Percentiles rank a stretch among this genome's conserved stretches.
Evolutionary conservation across 2,888 invertebrate species (phyloP).

Genomic region (Metopia argyrocephala): DNA sequence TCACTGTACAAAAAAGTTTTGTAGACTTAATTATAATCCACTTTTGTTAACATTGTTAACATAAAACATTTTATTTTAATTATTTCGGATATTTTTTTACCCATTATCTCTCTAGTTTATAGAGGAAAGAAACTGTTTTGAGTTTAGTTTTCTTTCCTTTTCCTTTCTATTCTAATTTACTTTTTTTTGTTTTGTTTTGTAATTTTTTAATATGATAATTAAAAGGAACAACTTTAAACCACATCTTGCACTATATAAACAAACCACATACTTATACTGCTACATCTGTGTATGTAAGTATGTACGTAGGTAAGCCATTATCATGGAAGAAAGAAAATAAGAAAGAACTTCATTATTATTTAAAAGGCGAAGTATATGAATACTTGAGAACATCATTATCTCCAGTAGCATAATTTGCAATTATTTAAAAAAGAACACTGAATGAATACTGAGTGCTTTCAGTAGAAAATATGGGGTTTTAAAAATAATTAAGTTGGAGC

Average conservation of each 20-base stretch:
- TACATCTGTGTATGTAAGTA: too few relatives aligned
- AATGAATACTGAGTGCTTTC: too few relatives aligned
- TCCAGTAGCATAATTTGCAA: neutral
- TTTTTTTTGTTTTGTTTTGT: constrained; percentile 6
- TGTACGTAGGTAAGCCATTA: too few relatives aligned
- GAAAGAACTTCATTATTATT: too few relatives aligned
- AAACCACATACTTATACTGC: neutral
- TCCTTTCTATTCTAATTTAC: neutral
- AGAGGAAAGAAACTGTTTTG: too few relatives aligned
- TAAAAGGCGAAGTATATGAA: too few relatives aligned
- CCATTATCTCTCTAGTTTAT: too few relatives aligned
- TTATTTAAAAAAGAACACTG: neutral
- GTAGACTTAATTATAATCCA: neutral
- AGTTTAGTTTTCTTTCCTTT: constrained; percentile 2
- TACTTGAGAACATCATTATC: neutral
- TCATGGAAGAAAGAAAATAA: too few relatives aligned
- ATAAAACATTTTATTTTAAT: constrained; percentile 17
- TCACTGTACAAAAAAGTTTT: neutral
- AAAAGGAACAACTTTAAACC: constrained; percentile 48
- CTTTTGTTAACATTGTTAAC: constrained; percentile 7
- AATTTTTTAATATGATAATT: constrained; percentile 55
- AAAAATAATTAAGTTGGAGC: neutral
- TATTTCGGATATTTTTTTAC: constrained; percentile 16
- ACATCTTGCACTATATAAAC: constrained; percentile 18
- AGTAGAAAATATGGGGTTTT: neutral